A percentile compares a stretch with the other conserved stretches of the same genome.
Evolutionary conservation across 2,797 vertebrate genomes (phyloP).

Genomic region (Merluccius polli): DNA sequence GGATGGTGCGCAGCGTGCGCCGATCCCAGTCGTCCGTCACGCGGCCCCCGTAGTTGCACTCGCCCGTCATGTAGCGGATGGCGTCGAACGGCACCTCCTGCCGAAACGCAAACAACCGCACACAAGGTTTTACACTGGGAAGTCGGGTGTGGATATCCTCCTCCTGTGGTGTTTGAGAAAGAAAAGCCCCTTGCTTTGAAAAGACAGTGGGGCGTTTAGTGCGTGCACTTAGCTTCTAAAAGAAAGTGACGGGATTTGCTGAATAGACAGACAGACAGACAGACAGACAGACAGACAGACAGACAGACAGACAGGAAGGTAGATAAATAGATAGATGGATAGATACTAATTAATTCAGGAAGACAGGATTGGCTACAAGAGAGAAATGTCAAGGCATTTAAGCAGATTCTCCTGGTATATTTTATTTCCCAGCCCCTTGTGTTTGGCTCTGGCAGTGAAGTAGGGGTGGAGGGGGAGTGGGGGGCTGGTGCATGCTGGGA

Average conservation of each 20-base stretch:
- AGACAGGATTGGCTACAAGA: constrained; percentile 40
- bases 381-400: constrained; percentile 68
- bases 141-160: neutral
- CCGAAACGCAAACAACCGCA: neutral
- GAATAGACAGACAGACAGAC: neutral
- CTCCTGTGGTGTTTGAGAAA: no score
- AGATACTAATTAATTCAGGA: constrained; percentile 58
- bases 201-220: no score
- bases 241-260: neutral
- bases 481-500: constrained; percentile 50
- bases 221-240: neutral
- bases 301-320: neutral
- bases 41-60: constrained; percentile 85
- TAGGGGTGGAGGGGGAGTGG: constrained; percentile 36
- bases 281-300: neutral
- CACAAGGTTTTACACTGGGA: neutral
- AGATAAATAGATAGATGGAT: constrained; percentile 15
- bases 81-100: constrained; percentile 86
- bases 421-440: constrained; percentile 45
- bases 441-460: constrained; percentile 19
- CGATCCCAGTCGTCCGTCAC: constrained; percentile 88
- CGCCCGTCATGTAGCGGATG: constrained; percentile 81
- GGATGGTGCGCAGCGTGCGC: constrained; percentile 77
- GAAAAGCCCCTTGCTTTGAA: no score
- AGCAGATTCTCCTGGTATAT: constrained; percentile 16